These are phyloP conservation scores for Euthynnus affinis DNA, from an alignment of 2,797 vertebrate genomes.

Conservation along the genomic window DNA sequence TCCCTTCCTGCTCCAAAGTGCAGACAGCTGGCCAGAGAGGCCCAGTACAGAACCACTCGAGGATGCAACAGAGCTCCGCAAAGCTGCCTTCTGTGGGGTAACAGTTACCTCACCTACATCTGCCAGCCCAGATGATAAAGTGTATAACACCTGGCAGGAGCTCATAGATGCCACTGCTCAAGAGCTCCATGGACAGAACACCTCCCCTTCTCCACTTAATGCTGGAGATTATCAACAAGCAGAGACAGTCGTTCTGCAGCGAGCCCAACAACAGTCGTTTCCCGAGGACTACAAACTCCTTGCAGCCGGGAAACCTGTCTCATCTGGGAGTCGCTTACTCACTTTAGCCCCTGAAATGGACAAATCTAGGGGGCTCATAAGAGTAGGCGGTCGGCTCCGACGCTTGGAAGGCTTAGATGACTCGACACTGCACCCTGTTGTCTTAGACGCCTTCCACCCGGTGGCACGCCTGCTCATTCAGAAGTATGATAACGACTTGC, in stretches of 20 bases:
- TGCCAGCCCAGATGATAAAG: background rate
- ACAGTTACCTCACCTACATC: too few species aligned
- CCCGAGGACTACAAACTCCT: conserved; percentile 32
- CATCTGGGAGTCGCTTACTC: background rate
- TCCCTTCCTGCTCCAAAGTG: too few species aligned
- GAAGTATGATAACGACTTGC: too few species aligned
- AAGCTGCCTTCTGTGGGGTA: too few species aligned
- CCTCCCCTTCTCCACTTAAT: background rate
- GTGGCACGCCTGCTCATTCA: too few species aligned
- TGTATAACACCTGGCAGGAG: conserved; percentile 25
- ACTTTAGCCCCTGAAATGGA: conserved; percentile 29
- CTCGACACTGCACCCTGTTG: background rate
- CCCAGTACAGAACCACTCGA: too few species aligned
- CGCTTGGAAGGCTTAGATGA: background rate
- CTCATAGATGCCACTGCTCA: conserved; percentile 11
- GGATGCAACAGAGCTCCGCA: too few species aligned
- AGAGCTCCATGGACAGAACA: background rate
- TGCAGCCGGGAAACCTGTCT: conserved; percentile 18
- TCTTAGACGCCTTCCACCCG: conserved; percentile 14
- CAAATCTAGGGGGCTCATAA: conserved; percentile 8
- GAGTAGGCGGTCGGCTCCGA: conserved; percentile 29
- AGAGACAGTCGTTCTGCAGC: background rate
- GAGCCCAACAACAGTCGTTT: conserved; percentile 25
- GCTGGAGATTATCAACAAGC: background rate
- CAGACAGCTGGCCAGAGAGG: too few species aligned